Base-by-base conservation (phyloP, 1,140 invertebrate genomes). In the Heliothis virescens region DNA sequence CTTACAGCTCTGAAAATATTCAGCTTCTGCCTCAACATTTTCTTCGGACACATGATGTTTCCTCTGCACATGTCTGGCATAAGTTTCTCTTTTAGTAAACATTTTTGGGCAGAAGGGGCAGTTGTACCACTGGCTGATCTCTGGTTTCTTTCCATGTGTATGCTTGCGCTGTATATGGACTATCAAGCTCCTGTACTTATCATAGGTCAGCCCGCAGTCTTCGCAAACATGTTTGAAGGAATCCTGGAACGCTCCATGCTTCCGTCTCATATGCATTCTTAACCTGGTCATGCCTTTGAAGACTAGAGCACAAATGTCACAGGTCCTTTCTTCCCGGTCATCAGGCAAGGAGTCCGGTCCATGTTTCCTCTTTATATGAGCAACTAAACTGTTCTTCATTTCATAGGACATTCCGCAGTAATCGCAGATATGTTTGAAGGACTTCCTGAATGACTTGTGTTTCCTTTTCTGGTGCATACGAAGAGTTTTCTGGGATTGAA, bases 321-420 rank as follows among this genome's bases (percentile, higher is more conserved):
- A 93, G 0, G 90, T 90, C n/a, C 86, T 82, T 69, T 94, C 92
- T 75, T 92, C 88, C 7, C 79, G 82, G 41, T 93, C 92, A 81
- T 92, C 89, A 2, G 84, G 83, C 7, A 74, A 79, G 1, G 92
- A 82, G 69, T 90, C 62, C 0, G 93, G 91, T 9, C 91, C 91
- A 55, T 94, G 93, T 87, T 94, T 94, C 57, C 93, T 89, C 67
- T 88, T 91, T 26, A 94, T 93, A 82, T 94, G 93, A 26, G 91
- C 92, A 12, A 89, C 84, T 50, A 94, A 79, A 83, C 93, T 94
- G 29, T 91, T 91, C 63, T 93, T 94, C 48, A 86, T 85, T 57
- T 93, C 92, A 65, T 94, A 94, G 0, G 93, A 85, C 92, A 94
- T 93, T 0, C 89, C 85, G 60, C 93, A 94, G 69, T 89, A 83